Conservation (phyloP, 1,140 invertebrate species). For the Zaprionus taronus region DNA sequence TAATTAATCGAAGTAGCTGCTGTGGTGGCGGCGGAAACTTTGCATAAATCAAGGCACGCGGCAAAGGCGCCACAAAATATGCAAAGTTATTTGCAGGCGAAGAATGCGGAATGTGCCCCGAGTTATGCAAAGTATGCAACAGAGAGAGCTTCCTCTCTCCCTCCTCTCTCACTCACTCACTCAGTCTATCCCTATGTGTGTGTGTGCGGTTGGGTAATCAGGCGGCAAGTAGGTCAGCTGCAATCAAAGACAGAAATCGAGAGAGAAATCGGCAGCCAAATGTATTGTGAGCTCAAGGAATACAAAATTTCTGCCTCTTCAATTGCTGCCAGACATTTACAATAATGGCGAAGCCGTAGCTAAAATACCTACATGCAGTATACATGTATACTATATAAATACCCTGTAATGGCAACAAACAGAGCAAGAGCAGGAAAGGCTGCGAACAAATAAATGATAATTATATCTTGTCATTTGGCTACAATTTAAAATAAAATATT, state of each 20-base stretch:
- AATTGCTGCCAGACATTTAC: slow-evolving; percentile 24
- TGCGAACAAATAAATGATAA: background rate
- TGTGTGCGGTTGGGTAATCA: slow-evolving; percentile 64
- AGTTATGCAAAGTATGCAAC: slow-evolving; percentile 71
- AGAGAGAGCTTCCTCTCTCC: background rate
- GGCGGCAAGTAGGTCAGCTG: slow-evolving; percentile 73
- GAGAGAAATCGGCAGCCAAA: slow-evolving; percentile 63
- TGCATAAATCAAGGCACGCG: slow-evolving; percentile 71
- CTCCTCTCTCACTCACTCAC: background rate
- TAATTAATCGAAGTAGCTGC: slow-evolving; percentile 50
- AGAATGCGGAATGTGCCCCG: slow-evolving; percentile 65
- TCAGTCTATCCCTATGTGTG: background rate
- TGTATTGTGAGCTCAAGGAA: slow-evolving; percentile 60
- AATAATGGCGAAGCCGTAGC: slow-evolving; percentile 26
- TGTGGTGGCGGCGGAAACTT: slow-evolving; percentile 24
- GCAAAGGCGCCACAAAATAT: slow-evolving; percentile 64
- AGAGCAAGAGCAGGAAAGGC: background rate
- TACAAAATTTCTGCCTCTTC: slow-evolving; percentile 33
- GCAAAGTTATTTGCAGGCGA: slow-evolving; percentile 70
- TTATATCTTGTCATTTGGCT: too few relatives aligned
- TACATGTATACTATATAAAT: background rate
- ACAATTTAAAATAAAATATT: too few relatives aligned
- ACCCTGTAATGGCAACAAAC: slow-evolving; percentile 3
- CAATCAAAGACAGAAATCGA: slow-evolving; percentile 72
- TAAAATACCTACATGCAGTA: background rate